phyloP scores from a whole-genome alignment of 2,888 invertebrate species.

The Archaeoteleia sp. region DNA sequence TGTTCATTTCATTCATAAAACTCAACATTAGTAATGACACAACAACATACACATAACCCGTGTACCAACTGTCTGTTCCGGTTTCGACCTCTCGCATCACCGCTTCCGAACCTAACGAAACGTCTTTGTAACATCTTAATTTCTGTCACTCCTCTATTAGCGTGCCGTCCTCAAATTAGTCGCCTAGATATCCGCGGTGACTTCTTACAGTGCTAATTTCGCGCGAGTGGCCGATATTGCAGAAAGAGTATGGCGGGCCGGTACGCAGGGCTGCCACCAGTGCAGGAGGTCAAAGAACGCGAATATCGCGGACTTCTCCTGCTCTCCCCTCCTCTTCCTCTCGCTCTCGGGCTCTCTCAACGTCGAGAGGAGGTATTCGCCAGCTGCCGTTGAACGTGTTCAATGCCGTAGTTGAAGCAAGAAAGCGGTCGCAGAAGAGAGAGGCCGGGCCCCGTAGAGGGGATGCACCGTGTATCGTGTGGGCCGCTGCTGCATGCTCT shows the following conservation, averaged over 20 bases:
- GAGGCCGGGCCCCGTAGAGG: conserved; percentile 35
- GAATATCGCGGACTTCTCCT: conserved; percentile 62
- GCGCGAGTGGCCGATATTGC: conserved; percentile 5
- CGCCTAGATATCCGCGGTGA: no score
- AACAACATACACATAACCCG: no score
- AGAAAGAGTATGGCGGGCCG: background rate
- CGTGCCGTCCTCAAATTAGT: no score
- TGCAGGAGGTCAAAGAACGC: conserved; percentile 69
- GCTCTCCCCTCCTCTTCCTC: background rate
- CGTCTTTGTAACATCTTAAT: no score
- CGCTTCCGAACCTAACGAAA: no score
- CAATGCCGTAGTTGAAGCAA: conserved; percentile 71
- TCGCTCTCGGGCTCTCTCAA: conserved; percentile 43
- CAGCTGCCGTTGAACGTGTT: conserved; percentile 74
- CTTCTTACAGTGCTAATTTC: no score
- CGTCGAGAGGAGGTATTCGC: conserved; percentile 67
- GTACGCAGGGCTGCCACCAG: conserved; percentile 15
- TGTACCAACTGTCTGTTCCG: no score
- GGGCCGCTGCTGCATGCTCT: conserved; percentile 36
- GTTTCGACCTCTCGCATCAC: no score
- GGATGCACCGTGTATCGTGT: conserved; percentile 43
- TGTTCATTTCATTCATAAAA: no score
- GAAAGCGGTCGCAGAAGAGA: conserved; percentile 62
- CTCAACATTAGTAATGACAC: no score
- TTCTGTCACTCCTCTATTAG: no score